phyloP scores from a whole-genome alignment of 2,797 vertebrate species.

The Mastacembelus armatus region DNA sequence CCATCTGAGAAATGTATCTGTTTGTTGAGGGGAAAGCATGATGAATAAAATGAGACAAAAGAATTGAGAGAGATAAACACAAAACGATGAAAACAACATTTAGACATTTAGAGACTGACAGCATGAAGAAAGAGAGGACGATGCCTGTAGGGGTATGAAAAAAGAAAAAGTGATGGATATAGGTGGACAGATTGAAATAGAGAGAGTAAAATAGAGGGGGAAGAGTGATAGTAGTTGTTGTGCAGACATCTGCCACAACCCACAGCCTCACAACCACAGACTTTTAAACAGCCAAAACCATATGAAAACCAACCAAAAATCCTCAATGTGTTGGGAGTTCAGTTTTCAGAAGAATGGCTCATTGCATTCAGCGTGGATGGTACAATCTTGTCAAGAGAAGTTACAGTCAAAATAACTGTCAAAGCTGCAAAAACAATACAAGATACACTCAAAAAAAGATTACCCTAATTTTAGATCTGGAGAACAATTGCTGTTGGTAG shows the following conservation, averaged over 20 bases:
- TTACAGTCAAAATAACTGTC: slow-evolving; percentile 49
- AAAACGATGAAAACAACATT: too few species aligned
- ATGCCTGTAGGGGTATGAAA: neutral
- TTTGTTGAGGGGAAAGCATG: slow-evolving; percentile 38
- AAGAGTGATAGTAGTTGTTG: slow-evolving; percentile 35
- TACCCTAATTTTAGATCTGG: slow-evolving; percentile 10
- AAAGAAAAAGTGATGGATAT: slow-evolving; percentile 2
- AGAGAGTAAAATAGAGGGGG: slow-evolving; percentile 24
- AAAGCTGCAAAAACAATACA: slow-evolving; percentile 13
- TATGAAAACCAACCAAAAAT: slow-evolving; percentile 65
- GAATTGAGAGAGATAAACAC: slow-evolving; percentile 26
- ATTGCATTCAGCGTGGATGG: slow-evolving; percentile 23
- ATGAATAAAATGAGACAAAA: slow-evolving; percentile 40
- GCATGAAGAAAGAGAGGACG: neutral
- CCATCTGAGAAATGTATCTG: slow-evolving; percentile 46
- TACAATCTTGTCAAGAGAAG: slow-evolving; percentile 18
- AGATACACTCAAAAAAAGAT: neutral
- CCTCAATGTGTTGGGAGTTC: slow-evolving; percentile 28
- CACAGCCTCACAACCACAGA: slow-evolving; percentile 59
- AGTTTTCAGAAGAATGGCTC: slow-evolving; percentile 35
- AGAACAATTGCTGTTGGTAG: slow-evolving; percentile 4
- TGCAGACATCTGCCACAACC: slow-evolving; percentile 39
- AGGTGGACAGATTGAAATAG: slow-evolving; percentile 14
- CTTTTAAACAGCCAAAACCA: slow-evolving; percentile 58
- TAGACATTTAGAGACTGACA: slow-evolving; percentile 25